Evolutionary conservation across 2,797 vertebrate genomes (phyloP), one percentile per base, ranked within the genome.

Genomic region (Bradypodion pumilum): DNA sequence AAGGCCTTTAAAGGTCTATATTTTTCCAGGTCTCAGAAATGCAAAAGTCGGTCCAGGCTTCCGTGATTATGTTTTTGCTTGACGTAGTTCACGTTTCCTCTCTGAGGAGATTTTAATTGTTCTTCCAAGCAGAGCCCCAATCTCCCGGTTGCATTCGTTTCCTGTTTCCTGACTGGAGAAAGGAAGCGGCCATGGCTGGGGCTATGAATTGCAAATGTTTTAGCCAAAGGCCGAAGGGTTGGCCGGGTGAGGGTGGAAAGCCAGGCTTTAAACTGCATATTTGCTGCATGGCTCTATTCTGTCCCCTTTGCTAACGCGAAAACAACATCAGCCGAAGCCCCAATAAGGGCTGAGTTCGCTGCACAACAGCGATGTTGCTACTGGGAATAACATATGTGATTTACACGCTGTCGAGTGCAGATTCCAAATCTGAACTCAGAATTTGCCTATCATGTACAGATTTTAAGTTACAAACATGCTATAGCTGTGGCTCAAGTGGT

Each of bases 1-100:
- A 91, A 83, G 91, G 85, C 15, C 81, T 85, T 63, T 90, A 84
- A 12, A 79, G 78, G 86, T 7, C 88, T 93, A 52, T 93, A 88
- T 95, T 94, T 93, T 91, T 81, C 87, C 81, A 90, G 89, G 75
- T 75, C 80, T 23, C 37, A 7, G 89, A 90, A 94, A 92, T 74
- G 69, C 92, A 93, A 96, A 96, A 97, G 97, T 97, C 96, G n/a
- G n/a, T n/a, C n/a, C n/a, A n/a, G n/a, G n/a, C n/a, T n/a, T n/a
- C n/a, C n/a, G n/a, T n/a, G n/a, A n/a, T 68, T 68, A 60, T 52
- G 32, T 32, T 44, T 25, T 93, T 95, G 95, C 92, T 96, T 98
- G 97, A 99, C 98, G 97, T 96, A 98, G 95, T 95, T 98, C 97
- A 97, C 91, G 92, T 98, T 98, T 97, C 98, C 96, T 93, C 95